Base-by-base conservation (phyloP, 2,113 vertebrate species). In the Delphinus delphis region DNA sequence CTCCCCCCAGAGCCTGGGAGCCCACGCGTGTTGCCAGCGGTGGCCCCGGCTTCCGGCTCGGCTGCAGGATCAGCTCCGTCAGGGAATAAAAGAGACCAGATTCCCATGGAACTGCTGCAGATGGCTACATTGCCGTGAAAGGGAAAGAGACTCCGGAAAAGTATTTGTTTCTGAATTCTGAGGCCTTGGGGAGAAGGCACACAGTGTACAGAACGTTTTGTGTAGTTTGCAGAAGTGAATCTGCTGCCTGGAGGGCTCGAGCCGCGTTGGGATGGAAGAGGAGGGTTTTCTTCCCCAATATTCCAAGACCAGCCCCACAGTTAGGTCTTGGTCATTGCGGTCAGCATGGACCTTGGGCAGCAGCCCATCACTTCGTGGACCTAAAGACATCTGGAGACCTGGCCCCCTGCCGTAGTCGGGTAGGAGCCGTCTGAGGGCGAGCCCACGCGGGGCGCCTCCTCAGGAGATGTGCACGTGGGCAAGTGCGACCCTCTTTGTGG, bases 271-370 rank as follows among this genome's bases (percentile, higher is more conserved):
- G 79, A 26, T 26, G 14, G 17, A 21, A 25, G 83, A 28, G 47
- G 23, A 63, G 60, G 44, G 8, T 2, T 21, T 31, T 10, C 68
- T 0, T 11, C 14, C 70, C 26, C 58, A 2, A 0, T 3, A 4
- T 23, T 50, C n/a, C 41, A 14, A 41, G 25, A 11, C 17, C 31
- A 36, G 4, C 67, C 67, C 44, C 33, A 1, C 3, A 1, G 81
- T 47, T 4, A 62, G 55, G 2, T 17, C 28, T 76, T 5, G 1
- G 18, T 23, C 8, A 2, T 14, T 0, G 18, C 0, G 17, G n/a
- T 15, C 21, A 8, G 74, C 8, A 11, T 6, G 44, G 44, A 11
- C 44, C 38, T 23, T 15, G 17, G 68, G 31, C 8, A 3, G 25
- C 55, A 6, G 55, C 68, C 90, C 2, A 0, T 77, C 71, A 44